Base-by-base conservation (phyloP, 2,113 vertebrate genomes). In the Ceyx margarethae region DNA sequence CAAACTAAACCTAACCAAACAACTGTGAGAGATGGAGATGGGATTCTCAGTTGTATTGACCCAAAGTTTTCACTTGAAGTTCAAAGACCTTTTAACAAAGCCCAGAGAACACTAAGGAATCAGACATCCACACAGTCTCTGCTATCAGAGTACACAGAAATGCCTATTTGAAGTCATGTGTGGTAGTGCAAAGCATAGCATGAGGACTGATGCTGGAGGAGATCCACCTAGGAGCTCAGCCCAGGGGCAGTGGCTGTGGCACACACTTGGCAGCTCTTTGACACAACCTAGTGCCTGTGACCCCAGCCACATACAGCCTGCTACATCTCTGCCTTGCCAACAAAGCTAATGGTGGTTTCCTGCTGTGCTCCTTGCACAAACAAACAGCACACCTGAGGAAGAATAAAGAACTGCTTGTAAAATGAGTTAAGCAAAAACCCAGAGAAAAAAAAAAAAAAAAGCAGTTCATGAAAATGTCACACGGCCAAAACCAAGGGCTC, bases 391-490 rank as follows among this genome's bases (percentile, higher is more conserved):
- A 85, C 19, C 46, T 69, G 84, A 42, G 81, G 31, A 67, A 50
- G 73, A 45, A 81, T 76, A 76, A 89, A 81, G 71, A 89, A 46
- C 31, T 6, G 3, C 56, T 42, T 79, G 48, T 77, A 51, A 95
- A 88, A 91, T 14, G 18, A 90, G 31, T 43, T 40, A 37, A 74
- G 35, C 16, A 83, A 87, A 91, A 75, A 73, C 8, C 5, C 2
- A 5, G 37, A 37, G 10, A 37, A 37, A 37, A 64, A 69, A 66
- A 91, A 94, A 94, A 81, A 42, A 73, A 90, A 79, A 9, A 56
- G 14, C 6, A 2, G 68, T 13, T 65, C 20, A 13, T 53, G 23
- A 81, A 73, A 51, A 82, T 76, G 22, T 89, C 78, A 62, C 2
- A 8, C 2, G 22, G 28, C 69, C 67, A 67, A 92, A 93, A 81